Evolutionary conservation across 2,113 vertebrate species (phyloP).

Genomic region (Protomyctophum bolini): DNA sequence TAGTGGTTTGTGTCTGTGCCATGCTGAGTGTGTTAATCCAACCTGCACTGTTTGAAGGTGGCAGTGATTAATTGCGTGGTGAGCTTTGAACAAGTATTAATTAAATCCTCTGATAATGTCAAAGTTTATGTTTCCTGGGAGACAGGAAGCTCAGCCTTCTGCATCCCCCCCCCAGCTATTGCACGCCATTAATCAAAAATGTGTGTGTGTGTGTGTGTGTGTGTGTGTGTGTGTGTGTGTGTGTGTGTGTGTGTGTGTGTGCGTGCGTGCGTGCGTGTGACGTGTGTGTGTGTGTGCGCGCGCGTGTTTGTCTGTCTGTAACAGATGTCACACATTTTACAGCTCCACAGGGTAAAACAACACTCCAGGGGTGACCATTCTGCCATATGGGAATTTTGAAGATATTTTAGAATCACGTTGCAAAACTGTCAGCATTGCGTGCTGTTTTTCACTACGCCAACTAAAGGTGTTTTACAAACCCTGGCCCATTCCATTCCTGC

Average conservation of each 20-base stretch:
- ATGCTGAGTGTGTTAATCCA: conserved; percentile 12
- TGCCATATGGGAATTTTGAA: conserved; percentile 9
- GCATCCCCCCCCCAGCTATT: conserved; percentile 32
- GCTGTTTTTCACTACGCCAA: conserved; percentile 18
- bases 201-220: conserved; percentile 14
- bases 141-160: conserved; percentile 38
- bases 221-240: conserved; percentile 3
- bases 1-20: conserved; percentile 10
- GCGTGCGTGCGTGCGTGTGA: conserved; percentile 9
- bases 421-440: conserved; percentile 2
- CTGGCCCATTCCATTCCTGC: neutral
- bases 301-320: no score
- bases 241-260: no score
- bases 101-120: conserved; percentile 64
- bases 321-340: conserved; percentile 26
- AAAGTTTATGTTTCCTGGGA: conserved; percentile 56
- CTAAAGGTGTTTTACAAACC: conserved; percentile 13
- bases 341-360: conserved; percentile 25
- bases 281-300: conserved; percentile 3
- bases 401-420: neutral
- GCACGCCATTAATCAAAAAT: conserved; percentile 39
- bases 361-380: conserved; percentile 32
- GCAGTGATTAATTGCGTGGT: conserved; percentile 65
- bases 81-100: conserved; percentile 58
- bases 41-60: conserved; percentile 19